Conservation (phyloP, 2,888 invertebrate genomes). For the Therioaphis trifolii region DNA sequence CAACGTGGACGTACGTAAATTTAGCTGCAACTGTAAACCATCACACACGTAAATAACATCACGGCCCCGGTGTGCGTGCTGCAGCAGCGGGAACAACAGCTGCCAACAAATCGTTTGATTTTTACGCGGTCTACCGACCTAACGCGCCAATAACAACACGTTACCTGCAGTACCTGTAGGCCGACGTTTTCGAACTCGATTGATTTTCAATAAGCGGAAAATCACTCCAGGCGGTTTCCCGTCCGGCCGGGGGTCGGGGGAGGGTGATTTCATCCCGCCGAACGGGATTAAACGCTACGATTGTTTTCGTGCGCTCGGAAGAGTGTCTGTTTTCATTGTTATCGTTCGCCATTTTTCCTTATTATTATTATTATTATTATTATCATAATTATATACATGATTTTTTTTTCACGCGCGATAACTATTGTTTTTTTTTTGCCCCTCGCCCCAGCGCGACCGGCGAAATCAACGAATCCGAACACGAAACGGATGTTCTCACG, state of each 20-base stretch:
- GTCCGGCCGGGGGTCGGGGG: no score
- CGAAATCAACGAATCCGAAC: slow-evolving; percentile 43
- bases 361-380: no score
- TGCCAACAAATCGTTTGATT: no score
- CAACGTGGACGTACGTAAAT: no score
- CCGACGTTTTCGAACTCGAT: not conserved
- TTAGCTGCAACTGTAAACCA: no score
- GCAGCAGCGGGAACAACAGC: no score
- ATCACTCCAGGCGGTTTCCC: not conserved
- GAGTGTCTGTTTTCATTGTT: not conserved
- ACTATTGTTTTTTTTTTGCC: not conserved
- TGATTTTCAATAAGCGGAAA: not conserved
- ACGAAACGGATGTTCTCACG: slow-evolving; percentile 50
- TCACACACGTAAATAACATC: no score
- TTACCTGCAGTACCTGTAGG: not conserved
- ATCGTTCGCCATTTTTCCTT: no score
- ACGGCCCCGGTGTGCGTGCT: no score
- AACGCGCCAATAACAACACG: not conserved
- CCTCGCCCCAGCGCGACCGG: not conserved
- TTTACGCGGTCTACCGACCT: not conserved
- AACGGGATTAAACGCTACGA: not conserved
- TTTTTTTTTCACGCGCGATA: not conserved
- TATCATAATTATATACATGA: slow-evolving; percentile 5
- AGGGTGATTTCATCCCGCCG: not conserved
- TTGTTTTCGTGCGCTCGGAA: not conserved